Conservation (phyloP, 1,140 invertebrate species). For the Bombus picipes region DNA sequence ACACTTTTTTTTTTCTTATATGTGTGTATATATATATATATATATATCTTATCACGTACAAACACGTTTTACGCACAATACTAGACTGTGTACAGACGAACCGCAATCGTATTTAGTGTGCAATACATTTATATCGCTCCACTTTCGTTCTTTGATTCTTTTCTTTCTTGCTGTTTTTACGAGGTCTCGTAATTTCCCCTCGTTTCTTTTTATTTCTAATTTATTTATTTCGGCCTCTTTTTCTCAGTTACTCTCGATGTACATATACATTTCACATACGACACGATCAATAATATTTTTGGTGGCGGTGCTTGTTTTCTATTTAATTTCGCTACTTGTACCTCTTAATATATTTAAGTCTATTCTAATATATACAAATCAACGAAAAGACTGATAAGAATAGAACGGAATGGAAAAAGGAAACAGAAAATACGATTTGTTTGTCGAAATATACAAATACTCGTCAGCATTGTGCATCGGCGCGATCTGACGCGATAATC, state of each 20-base stretch:
- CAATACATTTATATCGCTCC: slow-evolving; percentile 65
- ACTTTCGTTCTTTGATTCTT: slow-evolving; percentile 36
- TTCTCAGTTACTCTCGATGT: slow-evolving; percentile 28
- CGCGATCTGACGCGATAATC: neutral
- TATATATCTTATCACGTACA: slow-evolving; percentile 12
- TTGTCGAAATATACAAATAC: neutral
- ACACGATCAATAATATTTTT: slow-evolving; percentile 32
- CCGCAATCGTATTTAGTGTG: slow-evolving; percentile 76
- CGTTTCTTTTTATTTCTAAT: slow-evolving; percentile 1
- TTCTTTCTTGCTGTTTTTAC: slow-evolving; percentile 7
- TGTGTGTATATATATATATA: slow-evolving; percentile 5
- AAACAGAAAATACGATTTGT: slow-evolving; percentile 10
- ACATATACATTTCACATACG: slow-evolving; percentile 27
- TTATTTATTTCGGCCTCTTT: slow-evolving; percentile 21
- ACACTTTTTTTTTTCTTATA: slow-evolving; percentile 59
- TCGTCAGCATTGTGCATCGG: neutral
- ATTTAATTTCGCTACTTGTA: slow-evolving; percentile 54
- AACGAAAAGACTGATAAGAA: neutral
- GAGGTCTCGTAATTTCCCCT: slow-evolving; percentile 28
- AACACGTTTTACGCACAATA: slow-evolving; percentile 22
- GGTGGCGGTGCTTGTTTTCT: slow-evolving; percentile 55
- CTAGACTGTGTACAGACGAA: slow-evolving; percentile 27
- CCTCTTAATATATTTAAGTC: slow-evolving; percentile 12
- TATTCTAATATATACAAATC: neutral
- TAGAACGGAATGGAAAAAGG: neutral